These are phyloP conservation scores for Sparus aurata DNA, from an alignment of 2,797 vertebrate species.

Conservation along the genomic window DNA sequence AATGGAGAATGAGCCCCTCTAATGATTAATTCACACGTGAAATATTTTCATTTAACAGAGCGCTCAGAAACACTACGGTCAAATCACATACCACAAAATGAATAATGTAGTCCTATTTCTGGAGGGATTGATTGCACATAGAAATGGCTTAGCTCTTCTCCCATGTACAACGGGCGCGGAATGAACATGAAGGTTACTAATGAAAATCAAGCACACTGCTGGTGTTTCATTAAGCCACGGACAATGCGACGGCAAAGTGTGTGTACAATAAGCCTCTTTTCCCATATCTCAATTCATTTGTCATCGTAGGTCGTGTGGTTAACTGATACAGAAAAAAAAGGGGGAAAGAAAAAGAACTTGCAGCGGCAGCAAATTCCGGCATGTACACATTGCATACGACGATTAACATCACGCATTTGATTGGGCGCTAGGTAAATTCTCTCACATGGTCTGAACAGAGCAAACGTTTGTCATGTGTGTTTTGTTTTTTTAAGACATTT, in stretches of 20 bases:
- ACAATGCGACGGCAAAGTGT: slow-evolving; percentile 63
- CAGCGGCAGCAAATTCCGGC: slow-evolving; percentile 28
- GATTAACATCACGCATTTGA: slow-evolving; percentile 70
- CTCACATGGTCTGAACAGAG: slow-evolving; percentile 45
- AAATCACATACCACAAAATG: slow-evolving; percentile 69
- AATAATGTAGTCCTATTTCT: slow-evolving; percentile 73
- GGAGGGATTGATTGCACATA: slow-evolving; percentile 64
- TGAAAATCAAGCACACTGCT: slow-evolving; percentile 71
- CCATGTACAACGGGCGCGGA: slow-evolving; percentile 47
- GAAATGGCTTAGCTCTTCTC: slow-evolving; percentile 64
- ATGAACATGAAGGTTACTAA: slow-evolving; percentile 69
- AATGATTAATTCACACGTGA: slow-evolving; percentile 83
- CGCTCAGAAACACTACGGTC: slow-evolving; percentile 69
- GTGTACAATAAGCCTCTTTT: slow-evolving; percentile 57
- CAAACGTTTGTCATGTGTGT: slow-evolving; percentile 48
- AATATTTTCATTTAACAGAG: slow-evolving; percentile 81
- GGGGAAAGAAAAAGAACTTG: slow-evolving; percentile 9
- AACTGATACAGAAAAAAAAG: slow-evolving; percentile 21
- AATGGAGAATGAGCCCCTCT: slow-evolving; percentile 69
- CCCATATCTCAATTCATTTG: slow-evolving; percentile 37
- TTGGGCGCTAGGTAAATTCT: slow-evolving; percentile 76
- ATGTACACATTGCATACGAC: slow-evolving; percentile 67
- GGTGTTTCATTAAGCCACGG: slow-evolving; percentile 69
- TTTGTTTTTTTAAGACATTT: slow-evolving; percentile 28
- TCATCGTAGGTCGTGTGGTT: slow-evolving; percentile 20